Conservation (phyloP, 2,888 invertebrate species). For the Alviniconcha strummeri region DNA sequence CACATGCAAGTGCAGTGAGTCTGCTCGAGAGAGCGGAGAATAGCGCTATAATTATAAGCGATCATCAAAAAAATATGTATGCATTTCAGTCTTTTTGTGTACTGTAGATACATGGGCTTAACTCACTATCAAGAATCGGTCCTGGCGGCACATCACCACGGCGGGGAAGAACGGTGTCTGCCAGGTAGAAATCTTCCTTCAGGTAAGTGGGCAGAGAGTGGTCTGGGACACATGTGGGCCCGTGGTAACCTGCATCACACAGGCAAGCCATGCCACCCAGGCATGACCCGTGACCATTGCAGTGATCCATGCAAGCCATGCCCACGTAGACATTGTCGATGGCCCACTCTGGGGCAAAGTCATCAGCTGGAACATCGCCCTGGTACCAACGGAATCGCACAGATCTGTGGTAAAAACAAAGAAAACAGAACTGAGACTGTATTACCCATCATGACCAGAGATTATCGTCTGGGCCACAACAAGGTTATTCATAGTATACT, state of each 20-base stretch:
- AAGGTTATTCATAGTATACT: no score
- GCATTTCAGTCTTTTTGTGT: no score
- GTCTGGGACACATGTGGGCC: slow-evolving; percentile 58
- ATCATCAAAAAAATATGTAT: no score
- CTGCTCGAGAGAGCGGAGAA: no score
- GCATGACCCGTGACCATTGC: slow-evolving; percentile 73
- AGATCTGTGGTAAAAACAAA: slow-evolving; percentile 54
- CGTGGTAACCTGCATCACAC: slow-evolving; percentile 68
- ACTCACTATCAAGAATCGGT: slow-evolving; percentile 7
- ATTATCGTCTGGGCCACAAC: no score
- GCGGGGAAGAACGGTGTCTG: slow-evolving; percentile 32
- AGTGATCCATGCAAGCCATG: slow-evolving; percentile 72
- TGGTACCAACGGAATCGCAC: slow-evolving; percentile 74
- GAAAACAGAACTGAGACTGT: neutral
- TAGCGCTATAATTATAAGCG: no score
- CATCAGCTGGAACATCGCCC: slow-evolving; percentile 65
- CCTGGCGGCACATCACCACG: slow-evolving; percentile 26
- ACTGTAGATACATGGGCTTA: no score
- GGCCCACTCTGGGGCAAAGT: slow-evolving; percentile 72
- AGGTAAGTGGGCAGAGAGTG: slow-evolving; percentile 60
- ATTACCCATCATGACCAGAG: no score
- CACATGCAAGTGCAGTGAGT: no score
- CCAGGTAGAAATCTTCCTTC: slow-evolving; percentile 68
- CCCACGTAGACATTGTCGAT: slow-evolving; percentile 74
- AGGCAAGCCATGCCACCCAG: slow-evolving; percentile 63